Evolutionary conservation across 1,140 invertebrate species (phyloP).

Genomic region (Proales similis): DNA sequence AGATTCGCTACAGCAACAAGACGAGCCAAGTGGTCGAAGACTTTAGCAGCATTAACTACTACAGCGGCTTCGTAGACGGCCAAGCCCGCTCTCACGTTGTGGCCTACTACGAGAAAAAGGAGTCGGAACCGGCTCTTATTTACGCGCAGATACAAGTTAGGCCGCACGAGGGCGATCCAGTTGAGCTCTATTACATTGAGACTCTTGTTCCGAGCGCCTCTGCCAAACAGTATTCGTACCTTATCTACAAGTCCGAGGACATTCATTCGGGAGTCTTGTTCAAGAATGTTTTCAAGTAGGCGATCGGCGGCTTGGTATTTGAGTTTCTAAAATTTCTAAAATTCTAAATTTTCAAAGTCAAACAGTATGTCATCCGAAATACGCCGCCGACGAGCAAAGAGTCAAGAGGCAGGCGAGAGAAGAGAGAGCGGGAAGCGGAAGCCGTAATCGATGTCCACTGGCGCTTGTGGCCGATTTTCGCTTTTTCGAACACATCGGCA

Average conservation of each 20-base stretch:
- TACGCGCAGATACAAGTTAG: constrained; percentile 4
- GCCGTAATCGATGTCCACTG: constrained; percentile 14
- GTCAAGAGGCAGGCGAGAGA: neutral
- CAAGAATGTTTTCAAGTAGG: constrained; percentile 18
- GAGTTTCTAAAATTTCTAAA: neutral
- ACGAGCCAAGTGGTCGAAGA: constrained; percentile 15
- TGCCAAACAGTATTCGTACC: neutral
- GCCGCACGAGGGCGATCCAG: neutral
- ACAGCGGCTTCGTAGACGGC: constrained; percentile 13
- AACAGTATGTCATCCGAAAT: constrained; percentile 18
- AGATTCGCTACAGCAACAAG: constrained; percentile 21
- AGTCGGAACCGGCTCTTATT: constrained; percentile 1
- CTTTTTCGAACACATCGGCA: constrained; percentile 33
- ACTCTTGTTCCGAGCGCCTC: neutral
- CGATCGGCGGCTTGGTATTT: neutral
- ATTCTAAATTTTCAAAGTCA: neutral
- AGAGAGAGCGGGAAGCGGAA: neutral
- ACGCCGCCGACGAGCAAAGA: neutral
- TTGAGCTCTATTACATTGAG: constrained; percentile 31
- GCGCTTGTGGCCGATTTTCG: constrained; percentile 23
- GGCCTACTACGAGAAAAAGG: constrained; percentile 1
- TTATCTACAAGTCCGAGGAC: constrained; percentile 18
- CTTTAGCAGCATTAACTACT: constrained; percentile 12
- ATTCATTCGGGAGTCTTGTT: neutral
- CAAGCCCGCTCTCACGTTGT: constrained; percentile 3